Conservation (phyloP, 2,113 vertebrate genomes). For the Chaetura pelagica region DNA sequence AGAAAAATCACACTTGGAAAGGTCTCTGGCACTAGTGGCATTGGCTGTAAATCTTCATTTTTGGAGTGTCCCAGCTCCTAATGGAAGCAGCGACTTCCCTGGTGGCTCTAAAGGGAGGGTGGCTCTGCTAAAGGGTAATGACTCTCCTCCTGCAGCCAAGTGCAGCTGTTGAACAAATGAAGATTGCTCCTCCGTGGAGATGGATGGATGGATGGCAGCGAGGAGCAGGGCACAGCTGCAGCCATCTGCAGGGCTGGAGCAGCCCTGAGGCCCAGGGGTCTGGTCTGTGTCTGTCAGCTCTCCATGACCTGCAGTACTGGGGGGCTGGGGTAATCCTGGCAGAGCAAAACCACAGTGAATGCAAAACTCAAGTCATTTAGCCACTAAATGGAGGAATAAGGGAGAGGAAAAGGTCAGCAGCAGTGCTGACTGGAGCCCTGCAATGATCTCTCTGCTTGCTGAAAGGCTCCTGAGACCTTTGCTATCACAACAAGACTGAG, state of each 20-base stretch:
- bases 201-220: neutral
- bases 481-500: neutral
- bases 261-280: neutral
- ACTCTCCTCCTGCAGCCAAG: slow-evolving; percentile 38
- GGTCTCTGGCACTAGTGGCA: neutral
- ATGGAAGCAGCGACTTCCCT: slow-evolving; percentile 36
- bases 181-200: slow-evolving; percentile 15
- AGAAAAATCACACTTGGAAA: slow-evolving; percentile 30
- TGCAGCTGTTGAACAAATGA: slow-evolving; percentile 54
- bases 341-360: neutral
- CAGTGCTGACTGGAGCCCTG: neutral
- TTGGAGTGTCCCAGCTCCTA: neutral
- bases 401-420: neutral
- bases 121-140: neutral
- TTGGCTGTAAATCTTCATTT: slow-evolving; percentile 51
- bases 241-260: slow-evolving; percentile 45
- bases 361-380: neutral
- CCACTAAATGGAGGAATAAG: neutral
- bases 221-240: neutral
- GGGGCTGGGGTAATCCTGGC: neutral
- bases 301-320: slow-evolving; percentile 31
- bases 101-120: neutral
- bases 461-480: neutral
- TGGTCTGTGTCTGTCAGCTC: slow-evolving; percentile 53
- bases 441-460: neutral